These are phyloP conservation scores for Onthophagus sagittarius DNA, from an alignment of 2,888 invertebrate genomes.

Conservation along the genomic window DNA sequence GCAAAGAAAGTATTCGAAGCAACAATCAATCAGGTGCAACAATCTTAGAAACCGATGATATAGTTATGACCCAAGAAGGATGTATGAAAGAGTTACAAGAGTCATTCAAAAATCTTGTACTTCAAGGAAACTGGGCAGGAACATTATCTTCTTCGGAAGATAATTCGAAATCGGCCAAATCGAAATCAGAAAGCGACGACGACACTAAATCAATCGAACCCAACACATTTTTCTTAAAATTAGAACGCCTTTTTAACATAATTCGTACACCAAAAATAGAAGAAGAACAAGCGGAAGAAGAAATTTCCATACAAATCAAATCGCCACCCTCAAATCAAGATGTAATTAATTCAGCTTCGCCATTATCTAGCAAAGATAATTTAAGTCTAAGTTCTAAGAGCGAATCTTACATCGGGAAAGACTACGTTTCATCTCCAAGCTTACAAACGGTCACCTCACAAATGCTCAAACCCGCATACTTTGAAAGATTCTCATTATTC, in stretches of 20 bases:
- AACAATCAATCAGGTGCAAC: too few relatives aligned
- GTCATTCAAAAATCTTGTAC: background rate
- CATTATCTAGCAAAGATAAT: background rate
- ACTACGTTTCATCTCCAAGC: slow-evolving; percentile 4
- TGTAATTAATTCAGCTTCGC: too few relatives aligned
- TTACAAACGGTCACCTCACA: slow-evolving; percentile 1
- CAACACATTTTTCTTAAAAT: background rate
- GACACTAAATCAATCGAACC: too few relatives aligned
- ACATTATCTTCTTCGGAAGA: background rate
- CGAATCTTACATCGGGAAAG: background rate
- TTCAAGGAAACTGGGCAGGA: background rate
- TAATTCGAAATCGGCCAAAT: background rate
- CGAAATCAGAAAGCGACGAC: too few relatives aligned
- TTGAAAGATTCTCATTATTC: background rate
- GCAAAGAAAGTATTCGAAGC: too few relatives aligned
- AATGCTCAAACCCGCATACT: background rate
- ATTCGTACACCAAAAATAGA: background rate
- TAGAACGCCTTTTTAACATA: background rate
- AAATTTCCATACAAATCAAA: background rate
- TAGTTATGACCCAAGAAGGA: background rate
- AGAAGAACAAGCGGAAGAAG: background rate
- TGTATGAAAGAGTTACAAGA: background rate
- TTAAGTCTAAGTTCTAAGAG: background rate
- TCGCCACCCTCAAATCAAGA: too few relatives aligned
- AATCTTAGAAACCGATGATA: too few relatives aligned